Conservation (phyloP, 2,888 invertebrate genomes). For the Tribolium freemani region DNA sequence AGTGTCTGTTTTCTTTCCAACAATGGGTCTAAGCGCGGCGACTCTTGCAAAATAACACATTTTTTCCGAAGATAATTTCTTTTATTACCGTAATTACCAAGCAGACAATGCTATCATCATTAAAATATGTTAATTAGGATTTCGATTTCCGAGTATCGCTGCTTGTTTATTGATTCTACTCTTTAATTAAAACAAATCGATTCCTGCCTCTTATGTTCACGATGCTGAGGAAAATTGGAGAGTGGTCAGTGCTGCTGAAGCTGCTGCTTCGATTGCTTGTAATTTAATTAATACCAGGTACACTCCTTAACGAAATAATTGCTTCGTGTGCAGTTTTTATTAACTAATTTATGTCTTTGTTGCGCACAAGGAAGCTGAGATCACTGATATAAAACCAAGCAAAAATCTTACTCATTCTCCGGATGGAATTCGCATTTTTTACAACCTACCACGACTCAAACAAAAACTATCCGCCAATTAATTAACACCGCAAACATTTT, state of each 20-base stretch:
- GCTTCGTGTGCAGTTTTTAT: neutral
- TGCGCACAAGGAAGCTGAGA: neutral
- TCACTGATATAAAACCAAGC: neutral
- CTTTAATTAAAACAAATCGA: slow-evolving; percentile 36
- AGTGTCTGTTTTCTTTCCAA: slow-evolving; percentile 42
- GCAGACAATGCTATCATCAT: slow-evolving; percentile 43
- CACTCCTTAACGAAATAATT: slow-evolving; percentile 12
- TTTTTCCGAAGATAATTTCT: slow-evolving; percentile 37
- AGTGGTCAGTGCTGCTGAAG: slow-evolving; percentile 3
- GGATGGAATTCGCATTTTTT: too few relatives aligned
- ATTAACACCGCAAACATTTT: too few relatives aligned
- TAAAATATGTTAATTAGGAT: slow-evolving; percentile 41
- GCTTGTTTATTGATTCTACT: slow-evolving; percentile 33
- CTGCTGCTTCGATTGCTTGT: neutral
- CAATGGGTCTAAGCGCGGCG: slow-evolving; percentile 30
- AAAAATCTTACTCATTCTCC: neutral
- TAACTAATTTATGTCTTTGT: neutral
- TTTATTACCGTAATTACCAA: slow-evolving; percentile 37
- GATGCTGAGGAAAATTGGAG: slow-evolving; percentile 8
- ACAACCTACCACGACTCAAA: too few relatives aligned
- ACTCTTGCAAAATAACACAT: slow-evolving; percentile 35
- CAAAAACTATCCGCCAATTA: too few relatives aligned
- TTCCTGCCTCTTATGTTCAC: slow-evolving; percentile 25
- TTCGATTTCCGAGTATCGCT: slow-evolving; percentile 35
- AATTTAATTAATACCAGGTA: slow-evolving; percentile 10